Evolutionary conservation across 1,140 invertebrate genomes (phyloP).

Genomic region (Harpegnathos saltator): DNA sequence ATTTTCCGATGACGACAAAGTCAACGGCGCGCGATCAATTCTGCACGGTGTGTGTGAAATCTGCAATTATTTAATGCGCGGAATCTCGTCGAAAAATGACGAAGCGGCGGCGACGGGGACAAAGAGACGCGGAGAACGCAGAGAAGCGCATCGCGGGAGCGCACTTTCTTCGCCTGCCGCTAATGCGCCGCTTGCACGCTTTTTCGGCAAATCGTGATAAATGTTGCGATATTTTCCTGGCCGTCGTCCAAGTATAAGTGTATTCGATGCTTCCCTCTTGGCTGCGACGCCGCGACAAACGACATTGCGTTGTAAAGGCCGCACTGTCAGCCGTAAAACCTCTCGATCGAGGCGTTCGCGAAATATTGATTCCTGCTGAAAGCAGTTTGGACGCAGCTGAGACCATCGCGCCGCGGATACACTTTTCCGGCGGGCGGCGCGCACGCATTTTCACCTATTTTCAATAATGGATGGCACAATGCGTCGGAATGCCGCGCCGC

Average conservation of each 20-base stretch:
- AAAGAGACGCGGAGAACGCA: no score
- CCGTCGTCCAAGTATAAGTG: constrained; percentile 31
- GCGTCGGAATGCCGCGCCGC: constrained; percentile 32
- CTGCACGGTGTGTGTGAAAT: no score
- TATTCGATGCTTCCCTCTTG: constrained; percentile 45
- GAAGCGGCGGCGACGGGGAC: no score
- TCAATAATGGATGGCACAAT: constrained; percentile 57
- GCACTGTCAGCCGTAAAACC: constrained; percentile 58
- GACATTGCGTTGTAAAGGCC: constrained; percentile 50
- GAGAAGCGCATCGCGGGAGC: background rate
- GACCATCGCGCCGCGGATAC: constrained; percentile 54
- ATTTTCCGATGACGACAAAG: no score
- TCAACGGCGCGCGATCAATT: no score
- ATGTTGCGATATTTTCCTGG: constrained; percentile 34
- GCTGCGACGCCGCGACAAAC: constrained; percentile 46
- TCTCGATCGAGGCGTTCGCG: constrained; percentile 46
- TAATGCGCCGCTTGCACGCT: background rate
- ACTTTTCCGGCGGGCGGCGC: constrained; percentile 35
- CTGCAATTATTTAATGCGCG: no score
- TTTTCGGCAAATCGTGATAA: constrained; percentile 11
- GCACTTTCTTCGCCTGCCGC: background rate
- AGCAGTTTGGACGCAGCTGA: constrained; percentile 58
- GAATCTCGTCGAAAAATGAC: no score
- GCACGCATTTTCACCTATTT: constrained; percentile 56
- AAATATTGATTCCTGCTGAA: constrained; percentile 59